A percentile compares a stretch with the other conserved stretches of the same genome.
Evolutionary conservation across 2,888 invertebrate species (phyloP).

Genomic region (Lacanobia wlatinum): DNA sequence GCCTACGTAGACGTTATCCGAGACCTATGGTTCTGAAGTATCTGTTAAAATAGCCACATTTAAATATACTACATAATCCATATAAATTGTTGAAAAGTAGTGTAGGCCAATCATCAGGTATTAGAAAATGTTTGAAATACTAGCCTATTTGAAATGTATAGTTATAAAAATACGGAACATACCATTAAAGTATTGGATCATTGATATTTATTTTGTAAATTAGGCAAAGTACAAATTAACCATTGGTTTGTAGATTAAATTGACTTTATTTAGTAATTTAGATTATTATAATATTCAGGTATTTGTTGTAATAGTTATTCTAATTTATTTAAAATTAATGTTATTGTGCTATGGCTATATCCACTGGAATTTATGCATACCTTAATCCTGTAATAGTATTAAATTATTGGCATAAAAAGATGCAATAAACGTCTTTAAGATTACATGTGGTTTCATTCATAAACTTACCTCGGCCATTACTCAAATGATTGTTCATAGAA

Average conservation of each 20-base stretch:
- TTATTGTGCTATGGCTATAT: constrained; percentile 8
- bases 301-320: constrained; percentile 2
- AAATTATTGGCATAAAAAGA: constrained; percentile 56
- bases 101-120: constrained; percentile 23
- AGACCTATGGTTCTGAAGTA: constrained; percentile 43
- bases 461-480: background rate
- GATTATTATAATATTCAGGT: background rate
- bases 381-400: constrained; percentile 38
- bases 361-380: constrained; percentile 19
- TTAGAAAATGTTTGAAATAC: constrained; percentile 43
- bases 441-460: constrained; percentile 56
- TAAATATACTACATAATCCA: constrained; percentile 42
- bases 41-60: constrained; percentile 45
- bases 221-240: constrained; percentile 56
- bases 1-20: constrained; percentile 44
- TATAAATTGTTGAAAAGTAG: constrained; percentile 51
- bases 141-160: constrained; percentile 42
- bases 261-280: constrained; percentile 23
- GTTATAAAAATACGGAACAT: constrained; percentile 26
- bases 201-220: constrained; percentile 20
- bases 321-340: constrained; percentile 12
- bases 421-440: constrained; percentile 71
- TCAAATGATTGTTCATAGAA: background rate
- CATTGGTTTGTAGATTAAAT: constrained; percentile 42
- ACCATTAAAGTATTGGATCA: constrained; percentile 1